These are phyloP conservation scores for Drosophila sp. DNA, from an alignment of 1,140 invertebrate species.

Conservation along the genomic window DNA sequence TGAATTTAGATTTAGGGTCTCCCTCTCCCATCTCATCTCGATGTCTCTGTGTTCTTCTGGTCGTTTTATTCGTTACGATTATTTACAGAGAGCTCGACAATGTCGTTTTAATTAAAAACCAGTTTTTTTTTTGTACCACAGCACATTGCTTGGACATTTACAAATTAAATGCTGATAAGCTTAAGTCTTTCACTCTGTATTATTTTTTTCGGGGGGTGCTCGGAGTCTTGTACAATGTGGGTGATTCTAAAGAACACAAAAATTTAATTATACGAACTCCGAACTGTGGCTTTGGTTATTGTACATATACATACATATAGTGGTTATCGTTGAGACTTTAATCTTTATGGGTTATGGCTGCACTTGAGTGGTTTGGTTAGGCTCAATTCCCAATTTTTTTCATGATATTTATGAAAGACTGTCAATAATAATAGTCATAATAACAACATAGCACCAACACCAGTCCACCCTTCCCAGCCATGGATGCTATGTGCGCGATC, in stretches of 20 bases:
- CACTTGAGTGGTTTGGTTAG: constrained; percentile 76
- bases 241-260: constrained; percentile 24
- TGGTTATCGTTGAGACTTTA: constrained; percentile 67
- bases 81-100: constrained; percentile 70
- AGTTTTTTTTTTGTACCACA: constrained; percentile 41
- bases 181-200: constrained; percentile 26
- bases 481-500: constrained; percentile 38
- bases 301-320: neutral
- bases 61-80: constrained; percentile 73
- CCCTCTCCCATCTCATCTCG: constrained; percentile 16
- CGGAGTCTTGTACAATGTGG: constrained; percentile 15
- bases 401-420: constrained; percentile 64
- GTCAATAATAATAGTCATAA: constrained; percentile 74
- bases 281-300: neutral
- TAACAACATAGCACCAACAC: constrained; percentile 56
- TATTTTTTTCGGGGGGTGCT: constrained; percentile 15
- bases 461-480: neutral
- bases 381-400: constrained; percentile 35
- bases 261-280: constrained; percentile 63
- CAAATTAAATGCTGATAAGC: constrained; percentile 73
- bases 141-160: constrained; percentile 50
- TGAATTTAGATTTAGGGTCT: constrained; percentile 24
- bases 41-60: constrained; percentile 44
- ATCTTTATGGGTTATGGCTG: constrained; percentile 74
- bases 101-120: constrained; percentile 76